Evolutionary conservation across 1,140 invertebrate species (phyloP).

Genomic region (Drosophila parabipectinata): DNA sequence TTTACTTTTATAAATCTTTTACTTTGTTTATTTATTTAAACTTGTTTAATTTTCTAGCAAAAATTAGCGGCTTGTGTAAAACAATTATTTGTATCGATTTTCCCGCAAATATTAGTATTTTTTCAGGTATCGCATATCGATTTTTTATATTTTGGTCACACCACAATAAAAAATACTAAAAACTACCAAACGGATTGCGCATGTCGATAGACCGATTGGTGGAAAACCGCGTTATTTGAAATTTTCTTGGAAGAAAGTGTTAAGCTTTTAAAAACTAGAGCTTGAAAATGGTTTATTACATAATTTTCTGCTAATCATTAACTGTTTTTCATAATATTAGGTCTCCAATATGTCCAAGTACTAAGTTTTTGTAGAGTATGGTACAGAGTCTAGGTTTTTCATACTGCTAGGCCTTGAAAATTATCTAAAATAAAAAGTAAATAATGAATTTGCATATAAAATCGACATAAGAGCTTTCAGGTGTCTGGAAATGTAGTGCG

Average conservation of each 20-base stretch:
- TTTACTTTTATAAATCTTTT: not conserved
- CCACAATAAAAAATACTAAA: not conserved
- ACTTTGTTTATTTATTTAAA: not conserved
- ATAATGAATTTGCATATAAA: slow-evolving; percentile 23
- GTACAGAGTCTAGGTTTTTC: too few relatives aligned
- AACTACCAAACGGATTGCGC: slow-evolving; percentile 12
- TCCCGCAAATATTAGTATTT: not conserved
- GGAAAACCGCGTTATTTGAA: slow-evolving; percentile 1
- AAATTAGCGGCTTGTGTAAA: not conserved
- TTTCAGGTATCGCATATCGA: not conserved
- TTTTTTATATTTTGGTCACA: not conserved
- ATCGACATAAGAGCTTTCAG: slow-evolving; percentile 12
- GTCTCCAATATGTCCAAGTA: not conserved
- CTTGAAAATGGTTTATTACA: too few relatives aligned
- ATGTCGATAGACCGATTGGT: slow-evolving; percentile 33
- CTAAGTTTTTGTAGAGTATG: not conserved
- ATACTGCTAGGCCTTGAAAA: not conserved
- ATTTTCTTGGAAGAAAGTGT: not conserved
- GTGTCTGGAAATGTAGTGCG: slow-evolving; percentile 23
- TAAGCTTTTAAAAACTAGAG: too few relatives aligned
- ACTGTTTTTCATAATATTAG: not conserved
- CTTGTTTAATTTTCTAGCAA: not conserved
- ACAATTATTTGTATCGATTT: too few relatives aligned
- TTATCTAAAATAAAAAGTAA: slow-evolving; percentile 4
- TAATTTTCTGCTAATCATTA: too few relatives aligned